A percentile compares a stretch with the other conserved stretches of the same genome.
Conservation (phyloP, 2,113 vertebrate species). For the Odobenus rosmarus region DNA sequence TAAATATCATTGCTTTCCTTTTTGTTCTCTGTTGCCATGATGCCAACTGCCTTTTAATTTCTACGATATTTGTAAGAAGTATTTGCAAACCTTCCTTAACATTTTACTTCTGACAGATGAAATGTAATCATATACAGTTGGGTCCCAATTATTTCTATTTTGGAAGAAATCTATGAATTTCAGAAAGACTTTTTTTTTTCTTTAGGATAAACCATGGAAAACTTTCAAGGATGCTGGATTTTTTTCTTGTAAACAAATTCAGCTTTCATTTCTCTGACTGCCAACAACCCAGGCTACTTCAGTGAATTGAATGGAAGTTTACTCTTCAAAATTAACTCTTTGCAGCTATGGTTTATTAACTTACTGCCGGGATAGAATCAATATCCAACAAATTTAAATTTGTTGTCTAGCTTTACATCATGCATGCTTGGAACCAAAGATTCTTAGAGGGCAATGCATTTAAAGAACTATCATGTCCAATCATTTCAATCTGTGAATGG, state of each 20-base stretch:
- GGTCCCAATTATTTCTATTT: conserved; percentile 37
- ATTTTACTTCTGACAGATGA: conserved; percentile 55
- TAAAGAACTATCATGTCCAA: not conserved
- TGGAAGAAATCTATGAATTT: conserved; percentile 34
- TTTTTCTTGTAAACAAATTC: conserved; percentile 54
- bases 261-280: conserved; percentile 53
- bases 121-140: not conserved
- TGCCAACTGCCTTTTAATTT: conserved; percentile 7
- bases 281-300: conserved; percentile 8
- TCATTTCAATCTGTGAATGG: not conserved
- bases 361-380: not conserved
- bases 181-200: not conserved
- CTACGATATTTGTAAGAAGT: not conserved
- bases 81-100: conserved; percentile 48
- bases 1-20: conserved; percentile 38
- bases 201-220: conserved; percentile 27
- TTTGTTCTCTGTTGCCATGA: not conserved
- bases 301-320: not conserved
- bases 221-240: not conserved
- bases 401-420: not conserved
- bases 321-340: conserved; percentile 60
- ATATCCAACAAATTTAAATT: conserved; percentile 16
- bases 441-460: not conserved
- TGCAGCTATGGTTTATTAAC: conserved; percentile 8
- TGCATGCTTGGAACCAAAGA: not conserved